Percentiles rank a stretch among this genome's conserved stretches.
These are phyloP conservation scores for Pyrgus malvae DNA, from an alignment of 2,888 invertebrate genomes.

Conservation along the genomic window DNA sequence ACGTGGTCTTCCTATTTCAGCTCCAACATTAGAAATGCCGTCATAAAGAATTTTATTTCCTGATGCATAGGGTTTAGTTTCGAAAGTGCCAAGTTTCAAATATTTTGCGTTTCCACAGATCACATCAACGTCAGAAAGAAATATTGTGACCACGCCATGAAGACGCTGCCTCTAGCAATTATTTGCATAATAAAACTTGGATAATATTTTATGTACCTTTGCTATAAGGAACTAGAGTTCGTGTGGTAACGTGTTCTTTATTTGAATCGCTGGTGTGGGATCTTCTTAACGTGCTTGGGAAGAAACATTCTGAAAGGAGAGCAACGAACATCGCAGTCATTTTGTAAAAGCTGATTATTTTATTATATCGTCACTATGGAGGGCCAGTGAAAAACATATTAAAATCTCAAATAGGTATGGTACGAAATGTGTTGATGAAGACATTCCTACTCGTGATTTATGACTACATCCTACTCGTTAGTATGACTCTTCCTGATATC, in stretches of 20 bases:
- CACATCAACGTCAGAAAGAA: slow-evolving; percentile 43
- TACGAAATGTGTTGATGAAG: too few relatives aligned
- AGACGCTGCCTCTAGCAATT: slow-evolving; percentile 38
- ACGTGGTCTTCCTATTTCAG: slow-evolving; percentile 29
- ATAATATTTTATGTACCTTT: slow-evolving; percentile 36
- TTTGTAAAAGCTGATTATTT: too few relatives aligned
- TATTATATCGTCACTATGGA: too few relatives aligned
- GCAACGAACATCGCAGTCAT: too few relatives aligned
- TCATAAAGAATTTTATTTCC: neutral
- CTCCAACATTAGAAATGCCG: slow-evolving; percentile 19
- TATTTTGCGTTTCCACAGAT: slow-evolving; percentile 33
- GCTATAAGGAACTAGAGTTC: slow-evolving; percentile 19
- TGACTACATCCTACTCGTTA: too few relatives aligned
- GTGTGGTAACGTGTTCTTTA: slow-evolving; percentile 11
- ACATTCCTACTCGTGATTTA: too few relatives aligned
- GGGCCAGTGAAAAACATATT: too few relatives aligned
- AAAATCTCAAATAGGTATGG: too few relatives aligned
- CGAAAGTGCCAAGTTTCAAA: neutral
- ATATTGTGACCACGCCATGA: slow-evolving; percentile 40
- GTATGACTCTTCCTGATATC: too few relatives aligned
- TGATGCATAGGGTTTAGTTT: slow-evolving; percentile 15
- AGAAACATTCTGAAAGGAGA: too few relatives aligned
- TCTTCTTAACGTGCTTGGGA: neutral
- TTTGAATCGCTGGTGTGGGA: neutral
- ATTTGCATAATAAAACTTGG: slow-evolving; percentile 42